Evolutionary conservation across 2,113 vertebrate genomes (phyloP).

Genomic region (Strix uralensis): DNA sequence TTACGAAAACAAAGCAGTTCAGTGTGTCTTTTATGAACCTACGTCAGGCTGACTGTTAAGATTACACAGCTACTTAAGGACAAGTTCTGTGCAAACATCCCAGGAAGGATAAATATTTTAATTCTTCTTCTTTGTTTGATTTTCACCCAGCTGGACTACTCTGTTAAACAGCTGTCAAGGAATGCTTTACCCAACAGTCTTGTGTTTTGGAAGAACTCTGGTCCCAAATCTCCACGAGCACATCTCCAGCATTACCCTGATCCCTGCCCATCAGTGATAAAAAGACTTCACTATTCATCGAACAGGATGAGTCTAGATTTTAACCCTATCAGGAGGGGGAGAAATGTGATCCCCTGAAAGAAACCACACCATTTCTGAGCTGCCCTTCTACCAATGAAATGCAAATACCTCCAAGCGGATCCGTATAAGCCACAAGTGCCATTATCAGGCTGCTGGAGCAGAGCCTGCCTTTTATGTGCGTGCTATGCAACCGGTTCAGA

Average conservation of each 20-base stretch:
- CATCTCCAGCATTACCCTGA: background rate
- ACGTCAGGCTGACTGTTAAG: background rate
- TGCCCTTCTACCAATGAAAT: background rate
- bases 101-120: constrained; percentile 40
- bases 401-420: background rate
- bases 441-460: background rate
- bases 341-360: background rate
- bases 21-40: background rate
- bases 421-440: background rate
- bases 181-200: constrained; percentile 5
- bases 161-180: constrained; percentile 17
- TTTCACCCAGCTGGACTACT: constrained; percentile 34
- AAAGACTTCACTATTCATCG: background rate
- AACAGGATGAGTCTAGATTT: background rate
- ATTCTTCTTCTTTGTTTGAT: constrained; percentile 12
- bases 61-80: background rate
- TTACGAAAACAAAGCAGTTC: background rate
- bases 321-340: background rate
- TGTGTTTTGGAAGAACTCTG: background rate
- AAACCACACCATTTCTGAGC: background rate
- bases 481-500: background rate
- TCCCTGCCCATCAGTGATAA: background rate
- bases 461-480: background rate
- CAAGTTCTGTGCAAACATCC: constrained; percentile 51
- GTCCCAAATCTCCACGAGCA: background rate